phyloP scores from a whole-genome alignment of 2,888 invertebrate species.

The Chironomus tentans region DNA sequence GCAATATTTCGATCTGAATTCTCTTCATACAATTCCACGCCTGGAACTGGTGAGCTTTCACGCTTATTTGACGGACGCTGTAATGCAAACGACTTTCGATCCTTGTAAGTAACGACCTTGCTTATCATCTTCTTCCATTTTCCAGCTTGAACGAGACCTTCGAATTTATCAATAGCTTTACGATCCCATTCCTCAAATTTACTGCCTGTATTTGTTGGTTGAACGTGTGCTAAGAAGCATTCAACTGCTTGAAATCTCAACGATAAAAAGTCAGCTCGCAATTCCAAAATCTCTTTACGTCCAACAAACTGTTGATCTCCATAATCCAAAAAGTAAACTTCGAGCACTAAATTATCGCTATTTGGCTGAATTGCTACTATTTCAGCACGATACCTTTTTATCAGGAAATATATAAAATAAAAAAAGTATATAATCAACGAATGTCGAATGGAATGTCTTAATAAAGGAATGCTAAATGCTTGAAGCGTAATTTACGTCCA shows the following conservation, averaged over 20 bases:
- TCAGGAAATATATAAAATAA: background rate
- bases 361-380: conserved; percentile 55
- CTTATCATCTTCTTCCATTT: conserved; percentile 75
- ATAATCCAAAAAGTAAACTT: conserved; percentile 78
- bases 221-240: conserved; percentile 68
- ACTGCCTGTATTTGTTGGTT: conserved; percentile 44
- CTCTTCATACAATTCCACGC: conserved; percentile 61
- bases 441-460: background rate
- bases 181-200: conserved; percentile 50
- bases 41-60: conserved; percentile 65
- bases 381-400: conserved; percentile 37
- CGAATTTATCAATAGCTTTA: conserved; percentile 56
- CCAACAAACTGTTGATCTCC: conserved; percentile 68
- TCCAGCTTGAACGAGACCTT: conserved; percentile 62
- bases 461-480: background rate
- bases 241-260: conserved; percentile 68
- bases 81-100: conserved; percentile 37
- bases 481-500: too few relatives aligned
- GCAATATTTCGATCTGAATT: conserved; percentile 31
- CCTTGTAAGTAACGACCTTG: conserved; percentile 62
- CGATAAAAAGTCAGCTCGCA: conserved; percentile 56
- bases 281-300: conserved; percentile 57
- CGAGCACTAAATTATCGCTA: conserved; percentile 53
- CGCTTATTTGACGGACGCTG: conserved; percentile 42
- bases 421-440: background rate